Conservation (phyloP, 2,113 vertebrate genomes). For the Myocastor coypus region DNA sequence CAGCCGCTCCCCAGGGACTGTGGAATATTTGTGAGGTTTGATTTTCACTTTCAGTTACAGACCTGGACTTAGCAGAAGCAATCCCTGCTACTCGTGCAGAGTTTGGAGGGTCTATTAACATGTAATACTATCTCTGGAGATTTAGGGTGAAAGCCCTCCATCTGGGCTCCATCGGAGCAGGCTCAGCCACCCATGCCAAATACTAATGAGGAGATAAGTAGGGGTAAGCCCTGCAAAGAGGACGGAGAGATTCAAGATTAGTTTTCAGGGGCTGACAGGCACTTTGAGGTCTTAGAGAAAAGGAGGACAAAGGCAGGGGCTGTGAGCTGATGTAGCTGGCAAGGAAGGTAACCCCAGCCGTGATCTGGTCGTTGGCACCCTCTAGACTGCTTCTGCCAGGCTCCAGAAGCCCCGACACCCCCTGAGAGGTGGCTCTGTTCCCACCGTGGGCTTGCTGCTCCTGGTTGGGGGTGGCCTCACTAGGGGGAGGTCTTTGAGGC, state of each 20-base stretch:
- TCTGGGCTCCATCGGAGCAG: neutral
- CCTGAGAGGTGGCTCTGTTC: neutral
- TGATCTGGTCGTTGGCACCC: neutral
- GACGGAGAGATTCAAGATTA: neutral
- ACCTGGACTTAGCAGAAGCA: neutral
- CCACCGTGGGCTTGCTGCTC: neutral
- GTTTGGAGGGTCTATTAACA: neutral
- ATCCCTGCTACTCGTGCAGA: neutral
- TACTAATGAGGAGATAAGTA: neutral
- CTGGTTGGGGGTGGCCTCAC: neutral
- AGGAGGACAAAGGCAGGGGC: neutral
- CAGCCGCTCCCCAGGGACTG: neutral
- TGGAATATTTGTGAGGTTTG: neutral
- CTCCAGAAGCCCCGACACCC: neutral
- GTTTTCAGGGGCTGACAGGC: neutral
- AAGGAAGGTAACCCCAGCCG: neutral
- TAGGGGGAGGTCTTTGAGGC: neutral
- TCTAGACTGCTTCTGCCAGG: neutral
- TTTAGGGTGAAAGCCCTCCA: neutral
- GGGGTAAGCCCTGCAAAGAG: neutral
- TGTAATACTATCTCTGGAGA: neutral
- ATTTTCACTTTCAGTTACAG: constrained; percentile 29
- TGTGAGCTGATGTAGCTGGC: neutral
- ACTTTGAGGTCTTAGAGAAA: neutral
- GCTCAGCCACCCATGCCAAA: neutral